These are phyloP conservation scores for Stratiomys singularior DNA, from an alignment of 2,888 invertebrate species.

Conservation along the genomic window DNA sequence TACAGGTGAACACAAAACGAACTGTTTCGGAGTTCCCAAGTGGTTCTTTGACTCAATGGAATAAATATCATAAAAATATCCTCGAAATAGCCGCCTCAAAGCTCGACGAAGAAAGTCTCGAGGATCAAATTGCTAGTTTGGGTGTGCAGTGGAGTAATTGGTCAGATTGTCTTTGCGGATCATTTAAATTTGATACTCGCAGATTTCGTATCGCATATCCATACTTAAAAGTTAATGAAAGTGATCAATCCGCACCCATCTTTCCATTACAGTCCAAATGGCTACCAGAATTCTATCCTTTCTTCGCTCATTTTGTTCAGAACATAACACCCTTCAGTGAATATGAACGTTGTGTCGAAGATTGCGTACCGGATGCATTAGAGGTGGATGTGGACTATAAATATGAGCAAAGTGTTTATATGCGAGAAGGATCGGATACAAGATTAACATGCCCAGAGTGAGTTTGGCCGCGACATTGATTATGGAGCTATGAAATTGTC, in stretches of 20 bases:
- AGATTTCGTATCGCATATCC: constrained; percentile 44
- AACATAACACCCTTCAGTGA: constrained; percentile 45
- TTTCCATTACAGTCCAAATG: constrained; percentile 44
- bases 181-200: constrained; percentile 34
- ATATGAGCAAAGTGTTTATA: constrained; percentile 43
- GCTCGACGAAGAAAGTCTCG: constrained; percentile 36
- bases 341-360: constrained; percentile 43
- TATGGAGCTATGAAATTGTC: neutral
- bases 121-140: constrained; percentile 28
- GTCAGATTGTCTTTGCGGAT: constrained; percentile 46
- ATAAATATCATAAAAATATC: constrained; percentile 40
- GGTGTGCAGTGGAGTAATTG: constrained; percentile 40
- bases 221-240: constrained; percentile 39
- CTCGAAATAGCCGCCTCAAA: constrained; percentile 20
- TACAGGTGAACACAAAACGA: constrained; percentile 7
- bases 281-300: constrained; percentile 39
- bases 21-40: neutral
- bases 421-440: constrained; percentile 33
- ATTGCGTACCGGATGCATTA: constrained; percentile 44
- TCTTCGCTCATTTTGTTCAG: constrained; percentile 2
- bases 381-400: constrained; percentile 43
- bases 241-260: constrained; percentile 9
- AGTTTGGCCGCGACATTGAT: neutral
- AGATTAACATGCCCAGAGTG: constrained; percentile 46
- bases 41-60: constrained; percentile 43